Conservation (phyloP, 2,888 invertebrate genomes). For the Ormyrus thymus region DNA sequence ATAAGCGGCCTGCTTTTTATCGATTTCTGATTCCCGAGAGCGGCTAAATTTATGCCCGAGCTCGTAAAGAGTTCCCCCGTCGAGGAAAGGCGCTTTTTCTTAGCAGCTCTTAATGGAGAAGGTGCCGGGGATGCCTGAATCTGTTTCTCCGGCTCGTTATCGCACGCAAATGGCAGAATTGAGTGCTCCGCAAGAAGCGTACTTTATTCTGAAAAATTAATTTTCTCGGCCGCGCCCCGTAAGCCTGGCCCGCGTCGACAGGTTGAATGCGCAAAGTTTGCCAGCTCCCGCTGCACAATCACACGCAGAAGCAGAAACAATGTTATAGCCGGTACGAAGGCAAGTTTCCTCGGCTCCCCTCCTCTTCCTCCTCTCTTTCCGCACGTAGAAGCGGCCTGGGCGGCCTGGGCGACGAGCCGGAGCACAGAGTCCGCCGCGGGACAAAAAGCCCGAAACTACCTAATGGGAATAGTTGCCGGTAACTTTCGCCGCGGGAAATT, state of each 20-base stretch:
- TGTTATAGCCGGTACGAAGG: slow-evolving; percentile 54
- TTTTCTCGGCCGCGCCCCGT: slow-evolving; percentile 17
- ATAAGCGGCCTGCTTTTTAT: slow-evolving; percentile 28
- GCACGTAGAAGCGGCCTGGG: background rate
- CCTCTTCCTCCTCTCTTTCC: background rate
- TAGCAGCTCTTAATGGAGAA: too few relatives aligned
- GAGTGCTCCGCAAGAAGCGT: background rate
- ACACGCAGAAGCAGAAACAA: slow-evolving; percentile 62
- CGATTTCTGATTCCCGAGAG: slow-evolving; percentile 44
- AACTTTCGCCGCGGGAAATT: slow-evolving; percentile 64
- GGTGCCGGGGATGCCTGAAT: too few relatives aligned
- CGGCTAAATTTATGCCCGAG: slow-evolving; percentile 40
- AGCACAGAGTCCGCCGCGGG: slow-evolving; percentile 6
- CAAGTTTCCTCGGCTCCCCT: slow-evolving; percentile 25
- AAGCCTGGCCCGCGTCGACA: slow-evolving; percentile 60
- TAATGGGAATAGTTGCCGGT: slow-evolving; percentile 68
- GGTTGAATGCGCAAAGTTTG: slow-evolving; percentile 67
- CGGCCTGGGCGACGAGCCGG: background rate
- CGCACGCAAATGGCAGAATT: too few relatives aligned
- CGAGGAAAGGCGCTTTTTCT: background rate
- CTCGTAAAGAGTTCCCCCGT: slow-evolving; percentile 36
- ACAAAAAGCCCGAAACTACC: slow-evolving; percentile 65
- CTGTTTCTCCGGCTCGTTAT: too few relatives aligned
- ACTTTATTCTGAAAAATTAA: slow-evolving; percentile 32
- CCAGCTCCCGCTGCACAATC: slow-evolving; percentile 61